Base-by-base conservation (phyloP, 1,140 invertebrate species). In the Pogonus chalceus region DNA sequence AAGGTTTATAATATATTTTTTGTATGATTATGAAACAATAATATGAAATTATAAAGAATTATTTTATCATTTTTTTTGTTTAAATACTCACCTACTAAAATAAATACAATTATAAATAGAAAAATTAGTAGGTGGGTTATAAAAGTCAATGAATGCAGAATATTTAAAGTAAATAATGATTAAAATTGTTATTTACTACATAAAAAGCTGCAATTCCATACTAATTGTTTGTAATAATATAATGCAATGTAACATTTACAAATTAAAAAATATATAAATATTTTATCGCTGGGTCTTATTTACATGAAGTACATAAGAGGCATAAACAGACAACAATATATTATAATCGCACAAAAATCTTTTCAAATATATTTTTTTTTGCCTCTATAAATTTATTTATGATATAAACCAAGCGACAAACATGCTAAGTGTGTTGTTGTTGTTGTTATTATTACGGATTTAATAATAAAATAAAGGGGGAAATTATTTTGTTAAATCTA, bases 111-210 rank as follows among this genome's bases (percentile, higher is more conserved):
- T n/a, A n/a, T n/a, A n/a, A n/a, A n/a, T n/a, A n/a, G n/a, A n/a
- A n/a, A n/a, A n/a, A n/a, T n/a, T n/a, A n/a, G n/a, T n/a, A n/a
- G n/a, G n/a, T n/a, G n/a, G n/a, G n/a, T n/a, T n/a, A n/a, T n/a
- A n/a, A n/a, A n/a, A n/a, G n/a, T n/a, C n/a, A n/a, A n/a, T n/a
- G n/a, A 43, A 43, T 10, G 37, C 18, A 43, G 18, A 10, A 43
- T 43, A 43, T 43, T 43, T 43, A 43, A 43, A 43, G 37, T 18
- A 43, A 12, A 43, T 43, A 12, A 43, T 43, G 37, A 43, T 31
- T 31, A 31, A 31, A 31, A 31, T 43, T 18, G 37, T 43, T 43
- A 43, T 43, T 18, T 12, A 43, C 37, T 43, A 43, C 37, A 43
- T 18, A 31, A 43, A 43, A 43, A 43, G 37, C 37, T 12, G 37